A percentile compares a stretch with the other conserved stretches of the same genome.
These are phyloP conservation scores for Oscheius onirici DNA, from an alignment of 2,888 invertebrate genomes.

Conservation along the genomic window DNA sequence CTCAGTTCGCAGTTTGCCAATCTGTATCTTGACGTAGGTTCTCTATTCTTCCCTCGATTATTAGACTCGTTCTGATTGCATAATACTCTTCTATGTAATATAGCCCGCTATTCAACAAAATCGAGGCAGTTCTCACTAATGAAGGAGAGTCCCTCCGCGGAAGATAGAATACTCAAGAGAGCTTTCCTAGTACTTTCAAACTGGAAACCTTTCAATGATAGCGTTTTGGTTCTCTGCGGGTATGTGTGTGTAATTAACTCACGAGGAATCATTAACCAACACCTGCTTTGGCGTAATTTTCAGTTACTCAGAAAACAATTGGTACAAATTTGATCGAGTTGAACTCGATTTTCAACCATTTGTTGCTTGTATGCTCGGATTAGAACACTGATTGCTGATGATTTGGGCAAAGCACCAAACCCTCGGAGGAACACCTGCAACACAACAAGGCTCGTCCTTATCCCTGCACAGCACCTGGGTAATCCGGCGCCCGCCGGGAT, in stretches of 20 bases:
- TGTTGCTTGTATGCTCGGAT: too few relatives aligned
- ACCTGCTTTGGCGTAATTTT: too few relatives aligned
- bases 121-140: background rate
- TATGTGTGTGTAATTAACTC: too few relatives aligned
- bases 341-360: too few relatives aligned
- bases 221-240: too few relatives aligned
- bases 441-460: background rate
- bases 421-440: background rate
- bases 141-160: background rate
- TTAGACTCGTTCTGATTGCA: constrained; percentile 7
- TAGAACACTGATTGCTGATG: too few relatives aligned
- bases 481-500: constrained; percentile 1
- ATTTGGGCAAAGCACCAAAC: background rate
- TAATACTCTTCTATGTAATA: constrained; percentile 17
- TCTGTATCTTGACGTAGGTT: constrained; percentile 25
- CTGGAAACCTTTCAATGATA: background rate
- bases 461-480: background rate
- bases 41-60: constrained; percentile 1
- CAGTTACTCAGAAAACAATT: too few relatives aligned
- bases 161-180: background rate
- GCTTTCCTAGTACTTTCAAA: background rate
- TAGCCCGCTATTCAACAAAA: background rate
- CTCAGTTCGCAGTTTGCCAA: constrained; percentile 13
- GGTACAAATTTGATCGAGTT: too few relatives aligned
- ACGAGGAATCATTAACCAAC: too few relatives aligned